Conservation (phyloP, 2,797 vertebrate genomes). For the Phyllotis vaccarum region DNA sequence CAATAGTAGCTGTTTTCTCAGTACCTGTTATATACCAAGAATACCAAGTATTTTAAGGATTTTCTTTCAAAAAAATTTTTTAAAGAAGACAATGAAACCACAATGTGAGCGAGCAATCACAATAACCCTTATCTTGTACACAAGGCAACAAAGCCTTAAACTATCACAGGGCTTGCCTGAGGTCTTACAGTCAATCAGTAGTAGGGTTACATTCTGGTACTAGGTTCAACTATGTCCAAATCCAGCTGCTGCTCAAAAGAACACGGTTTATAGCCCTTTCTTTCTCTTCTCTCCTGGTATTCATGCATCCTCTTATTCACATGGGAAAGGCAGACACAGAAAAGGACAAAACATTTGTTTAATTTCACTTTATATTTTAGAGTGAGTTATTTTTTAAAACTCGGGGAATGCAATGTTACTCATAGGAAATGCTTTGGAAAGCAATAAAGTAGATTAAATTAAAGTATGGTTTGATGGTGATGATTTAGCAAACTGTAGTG, state of each 20-base stretch:
- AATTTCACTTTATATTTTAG: slow-evolving; percentile 68
- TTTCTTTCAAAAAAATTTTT: slow-evolving; percentile 3
- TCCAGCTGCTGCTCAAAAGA: not conserved
- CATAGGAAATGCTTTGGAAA: slow-evolving; percentile 79
- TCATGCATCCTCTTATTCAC: not conserved
- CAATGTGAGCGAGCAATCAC: not conserved
- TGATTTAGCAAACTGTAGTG: slow-evolving; percentile 79
- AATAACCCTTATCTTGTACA: not conserved
- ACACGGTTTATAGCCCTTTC: accelerated
- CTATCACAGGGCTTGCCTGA: not conserved
- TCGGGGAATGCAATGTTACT: slow-evolving; percentile 76
- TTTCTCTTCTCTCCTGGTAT: not conserved
- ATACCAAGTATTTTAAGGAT: not conserved
- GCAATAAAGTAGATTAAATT: slow-evolving; percentile 85
- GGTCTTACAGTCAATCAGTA: slow-evolving; percentile 18
- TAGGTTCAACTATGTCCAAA: not conserved
- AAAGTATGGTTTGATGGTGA: slow-evolving; percentile 84
- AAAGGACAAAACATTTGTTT: slow-evolving; percentile 72
- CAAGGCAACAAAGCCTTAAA: not conserved
- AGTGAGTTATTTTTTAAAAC: slow-evolving; percentile 76
- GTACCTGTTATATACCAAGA: not conserved
- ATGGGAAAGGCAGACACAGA: not conserved
- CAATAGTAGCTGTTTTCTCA: not conserved
- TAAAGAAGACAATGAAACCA: slow-evolving; percentile 2
- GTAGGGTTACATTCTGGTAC: not conserved